phyloP scores from a whole-genome alignment of 64 coral and sea anemone genomes.

The Cladopsammia gracilis region DNA sequence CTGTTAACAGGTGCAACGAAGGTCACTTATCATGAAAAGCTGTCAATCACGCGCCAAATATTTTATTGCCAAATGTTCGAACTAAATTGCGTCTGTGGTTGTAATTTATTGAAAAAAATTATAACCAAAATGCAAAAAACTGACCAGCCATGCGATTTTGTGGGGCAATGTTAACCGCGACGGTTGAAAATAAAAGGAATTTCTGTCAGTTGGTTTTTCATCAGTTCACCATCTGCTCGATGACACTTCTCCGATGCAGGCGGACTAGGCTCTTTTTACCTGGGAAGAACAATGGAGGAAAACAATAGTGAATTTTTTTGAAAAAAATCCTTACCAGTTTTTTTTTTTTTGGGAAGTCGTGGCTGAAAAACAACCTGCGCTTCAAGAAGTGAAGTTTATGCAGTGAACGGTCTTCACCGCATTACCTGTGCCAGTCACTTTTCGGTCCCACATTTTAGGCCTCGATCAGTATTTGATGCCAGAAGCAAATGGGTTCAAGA shows the following conservation, averaged over 20 bases:
- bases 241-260: background rate
- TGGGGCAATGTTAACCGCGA: background rate
- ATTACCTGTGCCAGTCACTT: too few relatives aligned
- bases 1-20: background rate
- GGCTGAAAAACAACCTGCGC: too few relatives aligned
- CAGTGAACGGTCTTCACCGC: too few relatives aligned
- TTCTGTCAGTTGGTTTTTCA: background rate
- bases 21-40: background rate
- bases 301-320: background rate
- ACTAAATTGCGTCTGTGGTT: constrained; percentile 9
- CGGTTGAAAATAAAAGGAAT: background rate
- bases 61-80: constrained; percentile 6
- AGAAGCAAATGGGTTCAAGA: too few relatives aligned
- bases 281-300: background rate
- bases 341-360: too few relatives aligned
- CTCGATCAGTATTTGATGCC: too few relatives aligned
- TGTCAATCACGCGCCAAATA: background rate
- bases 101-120: constrained; percentile 1
- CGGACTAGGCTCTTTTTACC: background rate
- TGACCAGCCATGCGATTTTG: background rate
- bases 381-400: too few relatives aligned
- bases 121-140: constrained; percentile 13
- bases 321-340: too few relatives aligned
- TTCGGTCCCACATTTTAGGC: too few relatives aligned
- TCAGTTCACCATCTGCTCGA: background rate